Conservation (phyloP, 2,797 vertebrate genomes). For the Alfaro cultratus region DNA sequence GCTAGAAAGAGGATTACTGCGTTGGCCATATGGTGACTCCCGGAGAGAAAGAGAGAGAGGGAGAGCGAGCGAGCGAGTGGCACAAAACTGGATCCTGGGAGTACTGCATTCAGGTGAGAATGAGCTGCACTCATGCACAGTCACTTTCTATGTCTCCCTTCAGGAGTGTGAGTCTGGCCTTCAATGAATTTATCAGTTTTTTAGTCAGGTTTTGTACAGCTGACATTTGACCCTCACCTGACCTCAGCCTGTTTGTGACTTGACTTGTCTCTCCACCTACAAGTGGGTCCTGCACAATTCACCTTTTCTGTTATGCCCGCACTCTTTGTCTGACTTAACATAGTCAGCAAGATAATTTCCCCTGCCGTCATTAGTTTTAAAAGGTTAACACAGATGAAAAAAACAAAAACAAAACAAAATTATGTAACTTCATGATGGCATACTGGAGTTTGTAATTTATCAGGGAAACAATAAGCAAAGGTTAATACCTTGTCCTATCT, state of each 20-base stretch:
- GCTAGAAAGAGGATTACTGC: constrained; percentile 57
- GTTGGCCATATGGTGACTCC: constrained; percentile 54
- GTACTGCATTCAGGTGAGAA: constrained; percentile 49
- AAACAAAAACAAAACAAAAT: background rate
- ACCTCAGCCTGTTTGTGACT: background rate
- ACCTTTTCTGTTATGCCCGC: background rate
- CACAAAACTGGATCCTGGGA: constrained; percentile 46
- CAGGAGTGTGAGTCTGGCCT: constrained; percentile 36
- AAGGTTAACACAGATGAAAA: background rate
- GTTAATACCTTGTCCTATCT: background rate
- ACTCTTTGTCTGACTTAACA: background rate
- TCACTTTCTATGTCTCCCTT: constrained; percentile 37
- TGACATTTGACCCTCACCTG: background rate
- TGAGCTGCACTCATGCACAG: constrained; percentile 53
- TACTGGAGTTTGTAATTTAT: background rate
- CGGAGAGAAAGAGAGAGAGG: background rate
- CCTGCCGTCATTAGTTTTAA: background rate
- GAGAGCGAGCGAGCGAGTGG: background rate
- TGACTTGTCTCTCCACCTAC: background rate
- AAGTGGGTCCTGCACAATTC: background rate
- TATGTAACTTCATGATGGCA: background rate
- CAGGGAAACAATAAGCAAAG: background rate
- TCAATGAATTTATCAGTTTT: constrained; percentile 36
- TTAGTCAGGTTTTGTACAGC: background rate
- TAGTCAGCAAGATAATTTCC: background rate